Evolutionary conservation across 2,113 vertebrate species (phyloP).

Genomic region (Dromiciops gliroides): DNA sequence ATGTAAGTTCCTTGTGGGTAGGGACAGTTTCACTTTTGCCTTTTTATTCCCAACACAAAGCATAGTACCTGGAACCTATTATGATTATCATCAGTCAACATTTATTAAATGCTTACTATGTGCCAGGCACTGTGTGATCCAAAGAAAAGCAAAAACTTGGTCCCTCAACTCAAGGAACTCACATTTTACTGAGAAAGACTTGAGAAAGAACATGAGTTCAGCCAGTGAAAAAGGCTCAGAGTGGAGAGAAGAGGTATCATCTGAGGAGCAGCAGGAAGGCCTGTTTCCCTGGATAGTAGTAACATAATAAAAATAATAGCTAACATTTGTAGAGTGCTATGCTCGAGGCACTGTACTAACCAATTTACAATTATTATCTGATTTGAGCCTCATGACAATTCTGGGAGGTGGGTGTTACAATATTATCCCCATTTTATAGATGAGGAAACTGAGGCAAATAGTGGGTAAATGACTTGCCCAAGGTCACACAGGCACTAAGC

Average conservation of each 20-base stretch:
- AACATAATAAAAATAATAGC: neutral
- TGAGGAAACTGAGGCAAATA: neutral
- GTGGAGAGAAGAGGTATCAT: neutral
- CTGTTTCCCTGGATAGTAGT: neutral
- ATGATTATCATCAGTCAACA: neutral
- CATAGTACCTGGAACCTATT: neutral
- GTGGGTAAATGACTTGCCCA: neutral
- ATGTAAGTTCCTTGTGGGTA: neutral
- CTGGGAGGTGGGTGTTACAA: neutral
- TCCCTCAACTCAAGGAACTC: neutral
- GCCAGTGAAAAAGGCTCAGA: neutral
- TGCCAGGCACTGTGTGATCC: neutral
- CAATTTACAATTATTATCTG: neutral
- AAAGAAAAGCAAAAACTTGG: neutral
- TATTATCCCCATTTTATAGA: neutral
- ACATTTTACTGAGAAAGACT: neutral
- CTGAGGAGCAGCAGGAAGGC: neutral
- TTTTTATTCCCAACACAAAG: neutral
- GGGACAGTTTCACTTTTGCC: neutral
- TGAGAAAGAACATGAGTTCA: neutral
- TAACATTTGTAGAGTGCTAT: neutral
- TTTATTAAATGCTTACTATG: neutral
- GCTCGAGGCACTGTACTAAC: neutral
- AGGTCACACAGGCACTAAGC: neutral
- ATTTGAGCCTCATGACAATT: neutral